phyloP scores from a whole-genome alignment of 2,888 invertebrate genomes.

The Acleris sparsana region DNA sequence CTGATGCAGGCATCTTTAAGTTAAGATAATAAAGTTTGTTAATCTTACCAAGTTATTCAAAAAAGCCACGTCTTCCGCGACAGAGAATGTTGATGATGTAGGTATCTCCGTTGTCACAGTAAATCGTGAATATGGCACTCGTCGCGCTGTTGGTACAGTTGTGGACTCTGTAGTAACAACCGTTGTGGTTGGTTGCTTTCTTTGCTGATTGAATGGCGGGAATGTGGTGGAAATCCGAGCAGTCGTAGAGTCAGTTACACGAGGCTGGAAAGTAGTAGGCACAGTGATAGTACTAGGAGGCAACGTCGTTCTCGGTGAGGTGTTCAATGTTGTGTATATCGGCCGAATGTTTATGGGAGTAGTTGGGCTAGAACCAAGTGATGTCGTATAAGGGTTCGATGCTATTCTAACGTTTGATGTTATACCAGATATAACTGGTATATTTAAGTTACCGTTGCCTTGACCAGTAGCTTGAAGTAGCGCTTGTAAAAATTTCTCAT shows the following conservation, averaged over 20 bases:
- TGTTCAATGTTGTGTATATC: constrained; percentile 60
- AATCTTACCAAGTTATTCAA: constrained; percentile 83
- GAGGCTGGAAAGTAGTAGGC: constrained; percentile 64
- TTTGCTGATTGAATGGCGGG: constrained; percentile 56
- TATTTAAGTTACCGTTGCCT: constrained; percentile 55
- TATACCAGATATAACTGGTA: constrained; percentile 68
- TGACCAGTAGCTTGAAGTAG: constrained; percentile 71
- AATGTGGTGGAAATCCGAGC: constrained; percentile 72
- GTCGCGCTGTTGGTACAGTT: constrained; percentile 50
- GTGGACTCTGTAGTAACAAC: constrained; percentile 47
- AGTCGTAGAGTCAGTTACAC: constrained; percentile 51
- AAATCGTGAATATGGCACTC: constrained; percentile 51
- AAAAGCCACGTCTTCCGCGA: constrained; percentile 84
- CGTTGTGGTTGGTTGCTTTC: constrained; percentile 56
- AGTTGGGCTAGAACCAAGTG: constrained; percentile 66
- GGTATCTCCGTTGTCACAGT: constrained; percentile 70
- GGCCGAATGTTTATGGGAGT: constrained; percentile 67
- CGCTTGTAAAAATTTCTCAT: constrained; percentile 72
- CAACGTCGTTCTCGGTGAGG: constrained; percentile 52
- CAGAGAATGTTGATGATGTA: constrained; percentile 76
- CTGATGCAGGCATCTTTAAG: background rate
- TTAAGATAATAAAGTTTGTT: background rate
- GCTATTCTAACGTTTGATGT: constrained; percentile 75
- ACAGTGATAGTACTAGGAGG: constrained; percentile 55
- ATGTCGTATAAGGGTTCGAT: constrained; percentile 69